Conservation (phyloP, 2,113 vertebrate genomes). For the Hippocampus guttulatus region DNA sequence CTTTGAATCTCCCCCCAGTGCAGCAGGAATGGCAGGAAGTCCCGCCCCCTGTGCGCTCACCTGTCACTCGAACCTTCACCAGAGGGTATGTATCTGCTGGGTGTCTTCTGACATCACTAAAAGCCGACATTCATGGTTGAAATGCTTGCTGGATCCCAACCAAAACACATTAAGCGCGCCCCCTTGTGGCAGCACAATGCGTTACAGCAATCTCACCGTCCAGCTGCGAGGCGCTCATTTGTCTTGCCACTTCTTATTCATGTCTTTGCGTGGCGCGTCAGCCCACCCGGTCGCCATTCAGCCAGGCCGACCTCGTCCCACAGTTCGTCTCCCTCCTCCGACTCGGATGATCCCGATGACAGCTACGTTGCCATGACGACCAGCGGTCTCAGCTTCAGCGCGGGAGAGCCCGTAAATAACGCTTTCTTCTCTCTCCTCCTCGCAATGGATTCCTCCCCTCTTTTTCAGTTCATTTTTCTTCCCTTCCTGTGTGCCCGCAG, state of each 20-base stretch:
- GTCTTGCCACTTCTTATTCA: neutral
- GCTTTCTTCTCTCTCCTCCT: neutral
- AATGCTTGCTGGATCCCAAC: too few relatives aligned
- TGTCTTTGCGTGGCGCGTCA: conserved; percentile 53
- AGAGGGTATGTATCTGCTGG: conserved; percentile 76
- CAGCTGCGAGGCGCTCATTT: neutral
- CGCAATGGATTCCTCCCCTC: neutral
- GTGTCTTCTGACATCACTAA: too few relatives aligned
- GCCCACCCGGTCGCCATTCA: conserved; percentile 77
- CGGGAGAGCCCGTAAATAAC: conserved; percentile 75
- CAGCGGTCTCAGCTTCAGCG: conserved; percentile 71
- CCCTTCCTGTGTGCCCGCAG: conserved; percentile 23
- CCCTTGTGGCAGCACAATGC: neutral
- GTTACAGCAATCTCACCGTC: neutral
- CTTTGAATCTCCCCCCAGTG: conserved; percentile 81
- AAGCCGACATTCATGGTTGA: too few relatives aligned
- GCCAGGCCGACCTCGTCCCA: conserved; percentile 79
- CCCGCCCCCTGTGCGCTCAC: conserved; percentile 85
- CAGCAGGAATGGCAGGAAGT: conserved; percentile 88
- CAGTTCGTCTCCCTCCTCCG: conserved; percentile 88
- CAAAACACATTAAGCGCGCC: neutral
- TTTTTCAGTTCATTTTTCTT: too few relatives aligned
- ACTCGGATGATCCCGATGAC: conserved; percentile 87
- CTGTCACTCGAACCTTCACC: conserved; percentile 90
- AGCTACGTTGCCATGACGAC: conserved; percentile 87